Percentiles rank a stretch among this genome's conserved stretches.
These are phyloP conservation scores for Thera britannica DNA, from an alignment of 2,888 invertebrate species.

Conservation along the genomic window DNA sequence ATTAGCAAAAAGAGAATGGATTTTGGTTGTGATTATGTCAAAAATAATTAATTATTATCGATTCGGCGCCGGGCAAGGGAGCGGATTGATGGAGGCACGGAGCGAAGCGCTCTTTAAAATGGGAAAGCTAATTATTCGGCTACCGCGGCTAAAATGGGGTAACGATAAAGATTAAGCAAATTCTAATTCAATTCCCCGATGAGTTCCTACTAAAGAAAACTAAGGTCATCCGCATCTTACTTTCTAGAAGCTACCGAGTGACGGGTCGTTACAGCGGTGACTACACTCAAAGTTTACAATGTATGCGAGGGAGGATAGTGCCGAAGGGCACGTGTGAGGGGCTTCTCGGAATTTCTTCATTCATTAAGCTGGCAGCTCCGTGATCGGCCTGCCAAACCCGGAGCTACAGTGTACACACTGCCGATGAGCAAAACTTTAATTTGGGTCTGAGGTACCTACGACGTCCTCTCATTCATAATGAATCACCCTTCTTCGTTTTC, in stretches of 20 bases:
- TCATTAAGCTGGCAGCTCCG: conserved; percentile 77
- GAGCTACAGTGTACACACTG: conserved; percentile 66
- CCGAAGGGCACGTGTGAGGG: conserved; percentile 66
- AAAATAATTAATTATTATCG: conserved; percentile 90
- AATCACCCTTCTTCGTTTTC: conserved; percentile 73
- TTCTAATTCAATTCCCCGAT: conserved; percentile 22
- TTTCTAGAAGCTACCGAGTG: conserved; percentile 30
- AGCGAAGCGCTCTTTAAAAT: conserved; percentile 75
- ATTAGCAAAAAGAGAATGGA: conserved; percentile 88
- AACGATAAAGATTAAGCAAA: conserved; percentile 51
- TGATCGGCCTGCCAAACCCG: conserved; percentile 74
- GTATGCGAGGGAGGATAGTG: conserved; percentile 59
- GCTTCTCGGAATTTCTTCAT: conserved; percentile 76
- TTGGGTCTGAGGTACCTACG: conserved; percentile 70
- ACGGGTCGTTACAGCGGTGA: conserved; percentile 45
- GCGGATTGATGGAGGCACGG: conserved; percentile 72
- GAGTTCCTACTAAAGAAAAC: conserved; percentile 40
- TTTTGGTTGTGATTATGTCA: conserved; percentile 88
- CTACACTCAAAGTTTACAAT: conserved; percentile 63
- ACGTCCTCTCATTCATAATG: conserved; percentile 71
- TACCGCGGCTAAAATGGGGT: conserved; percentile 59
- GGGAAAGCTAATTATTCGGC: conserved; percentile 79
- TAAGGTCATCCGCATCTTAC: conserved; percentile 31
- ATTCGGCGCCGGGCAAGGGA: conserved; percentile 78
- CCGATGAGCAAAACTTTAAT: conserved; percentile 79